Percentiles rank a stretch among this genome's conserved stretches.
These are phyloP conservation scores for Brevimyrus niger DNA, from an alignment of 2,113 vertebrate species.

Conservation along the genomic window DNA sequence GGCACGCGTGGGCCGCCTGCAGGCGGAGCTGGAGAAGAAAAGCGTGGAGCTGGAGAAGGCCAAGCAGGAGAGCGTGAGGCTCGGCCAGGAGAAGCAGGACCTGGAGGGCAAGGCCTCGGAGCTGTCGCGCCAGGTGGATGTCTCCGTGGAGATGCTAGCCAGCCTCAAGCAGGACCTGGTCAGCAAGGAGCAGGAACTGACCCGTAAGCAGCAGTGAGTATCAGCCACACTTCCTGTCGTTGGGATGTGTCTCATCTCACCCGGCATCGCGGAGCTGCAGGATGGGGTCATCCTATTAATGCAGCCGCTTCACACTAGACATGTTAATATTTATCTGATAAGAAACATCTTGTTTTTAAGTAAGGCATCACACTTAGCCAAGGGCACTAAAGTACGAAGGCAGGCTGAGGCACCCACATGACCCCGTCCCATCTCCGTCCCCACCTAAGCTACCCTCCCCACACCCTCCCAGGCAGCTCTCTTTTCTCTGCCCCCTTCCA, in stretches of 20 bases:
- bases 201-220: constrained; percentile 93
- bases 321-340: not conserved
- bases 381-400: not conserved
- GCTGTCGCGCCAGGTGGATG: constrained; percentile 91
- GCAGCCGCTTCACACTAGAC: not conserved
- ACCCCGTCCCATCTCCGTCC: not conserved
- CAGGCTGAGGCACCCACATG: not conserved
- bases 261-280: not conserved
- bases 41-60: constrained; percentile 90
- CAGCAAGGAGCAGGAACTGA: constrained; percentile 93
- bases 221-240: not conserved
- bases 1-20: constrained; percentile 84
- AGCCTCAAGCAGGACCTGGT: constrained; percentile 96
- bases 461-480: no score
- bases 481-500: not conserved
- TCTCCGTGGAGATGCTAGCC: constrained; percentile 95
- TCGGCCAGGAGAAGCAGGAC: constrained; percentile 91
- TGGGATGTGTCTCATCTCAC: not conserved
- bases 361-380: not conserved
- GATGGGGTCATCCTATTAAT: not conserved
- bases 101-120: constrained; percentile 88
- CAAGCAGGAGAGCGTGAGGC: constrained; percentile 79
- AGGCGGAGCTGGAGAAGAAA: constrained; percentile 91
- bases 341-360: not conserved
- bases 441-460: no score